phyloP scores from a whole-genome alignment of 1,140 invertebrate genomes.

The Trichonephila inaurata region DNA sequence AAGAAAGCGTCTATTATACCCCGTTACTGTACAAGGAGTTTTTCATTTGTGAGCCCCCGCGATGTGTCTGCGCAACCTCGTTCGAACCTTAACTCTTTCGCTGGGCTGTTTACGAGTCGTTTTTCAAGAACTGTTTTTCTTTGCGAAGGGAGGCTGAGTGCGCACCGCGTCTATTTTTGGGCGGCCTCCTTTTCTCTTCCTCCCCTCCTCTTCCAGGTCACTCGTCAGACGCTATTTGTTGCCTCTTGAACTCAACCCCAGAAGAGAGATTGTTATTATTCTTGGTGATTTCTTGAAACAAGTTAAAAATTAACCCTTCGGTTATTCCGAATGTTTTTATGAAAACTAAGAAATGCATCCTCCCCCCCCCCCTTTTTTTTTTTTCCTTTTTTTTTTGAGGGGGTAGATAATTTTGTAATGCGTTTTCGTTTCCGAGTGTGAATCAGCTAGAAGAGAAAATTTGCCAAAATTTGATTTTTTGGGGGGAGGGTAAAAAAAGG shows the following conservation, averaged over 20 bases:
- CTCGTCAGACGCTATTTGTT: neutral
- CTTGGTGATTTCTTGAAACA: neutral
- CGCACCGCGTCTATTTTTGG: neutral
- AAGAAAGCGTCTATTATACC: no score
- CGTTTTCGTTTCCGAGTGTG: slow-evolving; percentile 21
- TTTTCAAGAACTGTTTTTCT: slow-evolving; percentile 17
- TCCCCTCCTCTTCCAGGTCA: neutral
- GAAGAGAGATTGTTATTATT: neutral
- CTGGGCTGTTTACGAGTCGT: neutral
- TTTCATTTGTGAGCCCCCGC: no score
- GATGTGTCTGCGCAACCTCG: no score
- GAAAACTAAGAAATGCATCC: neutral
- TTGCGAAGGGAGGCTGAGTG: neutral
- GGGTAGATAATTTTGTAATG: neutral
- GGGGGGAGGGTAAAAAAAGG: neutral
- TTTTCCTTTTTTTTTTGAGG: neutral
- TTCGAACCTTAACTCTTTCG: neutral
- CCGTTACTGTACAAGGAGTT: no score
- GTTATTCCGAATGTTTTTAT: neutral
- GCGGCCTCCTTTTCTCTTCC: neutral
- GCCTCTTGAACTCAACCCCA: neutral
- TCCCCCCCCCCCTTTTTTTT: neutral
- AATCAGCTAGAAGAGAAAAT: neutral
- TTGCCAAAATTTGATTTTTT: neutral
- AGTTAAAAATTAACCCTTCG: slow-evolving; percentile 1